Evolutionary conservation across 2,888 invertebrate species (phyloP).

Genomic region (Pseudoips prasinana): DNA sequence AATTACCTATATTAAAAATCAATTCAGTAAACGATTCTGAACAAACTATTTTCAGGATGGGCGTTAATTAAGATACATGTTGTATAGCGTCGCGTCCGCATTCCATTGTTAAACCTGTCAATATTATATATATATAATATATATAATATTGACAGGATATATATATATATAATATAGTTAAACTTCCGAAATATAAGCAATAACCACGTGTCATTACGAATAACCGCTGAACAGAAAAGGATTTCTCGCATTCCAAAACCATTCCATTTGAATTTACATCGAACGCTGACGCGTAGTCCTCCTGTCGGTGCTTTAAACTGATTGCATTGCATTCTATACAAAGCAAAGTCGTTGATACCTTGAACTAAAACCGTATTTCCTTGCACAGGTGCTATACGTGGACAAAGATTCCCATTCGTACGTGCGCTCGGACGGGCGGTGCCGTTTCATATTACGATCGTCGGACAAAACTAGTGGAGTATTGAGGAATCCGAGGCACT

Average conservation of each 20-base stretch:
- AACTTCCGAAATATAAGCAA: too few species aligned
- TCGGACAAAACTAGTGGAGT: conserved; percentile 88
- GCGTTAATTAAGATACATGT: too few species aligned
- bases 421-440: conserved; percentile 87
- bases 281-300: background rate
- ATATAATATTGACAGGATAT: too few species aligned
- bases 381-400: conserved; percentile 85
- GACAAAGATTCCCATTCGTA: conserved; percentile 89
- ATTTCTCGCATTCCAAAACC: background rate
- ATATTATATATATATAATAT: too few species aligned
- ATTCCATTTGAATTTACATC: background rate
- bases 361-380: conserved; percentile 13
- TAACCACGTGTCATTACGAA: too few species aligned
- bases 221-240: background rate
- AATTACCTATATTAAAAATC: too few species aligned
- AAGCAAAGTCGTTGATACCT: conserved; percentile 10
- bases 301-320: conserved; percentile 5
- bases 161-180: too few species aligned
- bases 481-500: conserved; percentile 88
- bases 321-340: conserved; percentile 22
- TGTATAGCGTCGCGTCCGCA: too few species aligned
- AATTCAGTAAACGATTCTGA: too few species aligned
- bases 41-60: too few species aligned
- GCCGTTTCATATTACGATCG: conserved; percentile 89
- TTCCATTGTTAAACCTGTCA: too few species aligned